phyloP scores from a whole-genome alignment of 2,797 vertebrate genomes.

The Gambusia yucatana region DNA sequence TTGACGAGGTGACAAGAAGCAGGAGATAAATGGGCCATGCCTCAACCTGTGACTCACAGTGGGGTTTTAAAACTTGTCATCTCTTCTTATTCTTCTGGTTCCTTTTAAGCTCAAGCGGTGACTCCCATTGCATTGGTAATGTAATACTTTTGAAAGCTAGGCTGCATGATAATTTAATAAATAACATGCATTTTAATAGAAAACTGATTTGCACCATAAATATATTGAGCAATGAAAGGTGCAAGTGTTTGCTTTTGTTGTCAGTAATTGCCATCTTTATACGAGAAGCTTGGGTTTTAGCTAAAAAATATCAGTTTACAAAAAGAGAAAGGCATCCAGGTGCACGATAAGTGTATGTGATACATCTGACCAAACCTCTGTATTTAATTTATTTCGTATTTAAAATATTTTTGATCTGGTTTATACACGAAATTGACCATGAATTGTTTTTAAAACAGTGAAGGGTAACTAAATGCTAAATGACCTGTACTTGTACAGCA shows the following conservation, averaged over 20 bases:
- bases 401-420: neutral
- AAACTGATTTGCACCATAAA: constrained; percentile 15
- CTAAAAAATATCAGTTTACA: neutral
- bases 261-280: neutral
- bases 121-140: constrained; percentile 23
- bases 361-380: neutral
- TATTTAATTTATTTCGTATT: neutral
- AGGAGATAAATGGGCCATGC: constrained; percentile 34
- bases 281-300: neutral
- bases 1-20: constrained; percentile 16
- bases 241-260: neutral
- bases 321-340: neutral
- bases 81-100: constrained; percentile 22
- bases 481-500: no score
- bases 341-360: neutral
- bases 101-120: constrained; percentile 21
- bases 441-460: neutral
- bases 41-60: constrained; percentile 18
- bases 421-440: neutral
- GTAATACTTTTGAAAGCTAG: constrained; percentile 17
- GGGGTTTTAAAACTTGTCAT: constrained; percentile 14
- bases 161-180: constrained; percentile 23
- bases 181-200: neutral
- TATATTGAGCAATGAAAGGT: neutral
- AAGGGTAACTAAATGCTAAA: neutral